Conservation (phyloP, 2,113 vertebrate genomes). For the Barbus barbus region DNA sequence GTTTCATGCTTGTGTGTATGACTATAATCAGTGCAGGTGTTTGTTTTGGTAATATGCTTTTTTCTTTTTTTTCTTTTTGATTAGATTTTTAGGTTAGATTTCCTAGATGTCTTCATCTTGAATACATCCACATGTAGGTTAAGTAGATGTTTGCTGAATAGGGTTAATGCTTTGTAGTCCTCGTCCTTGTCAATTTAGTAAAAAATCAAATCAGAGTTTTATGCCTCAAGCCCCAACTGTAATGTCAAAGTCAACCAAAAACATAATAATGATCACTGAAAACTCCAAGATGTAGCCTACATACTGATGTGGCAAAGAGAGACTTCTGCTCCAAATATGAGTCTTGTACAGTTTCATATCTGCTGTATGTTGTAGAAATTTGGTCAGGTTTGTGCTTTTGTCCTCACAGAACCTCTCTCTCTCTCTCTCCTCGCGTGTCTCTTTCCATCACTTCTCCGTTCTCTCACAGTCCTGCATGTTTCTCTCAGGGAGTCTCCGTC, state of each 20-base stretch:
- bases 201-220: neutral
- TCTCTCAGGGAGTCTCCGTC: neutral
- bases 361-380: neutral
- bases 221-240: neutral
- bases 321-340: neutral
- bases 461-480: neutral
- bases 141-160: neutral
- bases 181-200: neutral
- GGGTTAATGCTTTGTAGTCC: neutral
- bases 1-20: neutral
- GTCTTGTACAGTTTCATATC: neutral
- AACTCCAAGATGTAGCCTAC: neutral
- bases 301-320: neutral
- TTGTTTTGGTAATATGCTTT: neutral
- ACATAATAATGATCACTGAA: neutral
- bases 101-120: neutral
- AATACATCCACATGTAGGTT: neutral
- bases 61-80: no score
- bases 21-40: neutral
- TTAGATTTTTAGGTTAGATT: no score
- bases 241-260: neutral
- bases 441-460: neutral
- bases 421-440: neutral
- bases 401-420: slow-evolving; percentile 7
- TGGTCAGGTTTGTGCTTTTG: neutral